Base-by-base conservation (phyloP, 2,888 invertebrate genomes). In the Eudasyphora cyanicolor region DNA sequence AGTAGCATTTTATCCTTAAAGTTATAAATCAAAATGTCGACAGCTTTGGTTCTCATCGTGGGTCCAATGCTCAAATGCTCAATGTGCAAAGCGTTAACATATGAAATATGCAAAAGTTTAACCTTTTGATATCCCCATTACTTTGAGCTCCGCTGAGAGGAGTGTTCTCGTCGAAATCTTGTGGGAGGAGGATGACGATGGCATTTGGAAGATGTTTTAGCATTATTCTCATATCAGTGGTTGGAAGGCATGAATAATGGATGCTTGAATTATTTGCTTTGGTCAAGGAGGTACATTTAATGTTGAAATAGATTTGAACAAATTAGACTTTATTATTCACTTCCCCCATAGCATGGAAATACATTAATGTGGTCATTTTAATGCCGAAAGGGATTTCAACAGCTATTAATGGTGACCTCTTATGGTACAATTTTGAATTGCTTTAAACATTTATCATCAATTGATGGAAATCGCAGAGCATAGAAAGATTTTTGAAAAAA, bases 1-100 rank as follows among this genome's bases (percentile, higher is more conserved):
- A 74, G 75, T 49, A 75, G 49, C 42, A 78, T 69, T 82, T 82
- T 84, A 82, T 84, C 79, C 79, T 77, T 73, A 71, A 84, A 76
- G 82, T 85, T 89, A 89, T 89, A 89, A 89, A 89, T 89, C 89
- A 89, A 88, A 87, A 87, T 85, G 87, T 87, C 89, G 87, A 88
- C 85, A 86, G 79, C 84, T 84, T 78, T 38, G 21, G 24, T 14
- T 10, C 42, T 12, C 35, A 14, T 12, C n/a, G 19, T 42, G 54
- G n/a, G 54, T 60, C 12, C 29, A 62, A 24, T 17, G 14, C 45
- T 27, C 27, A 60, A 17, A 62, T 54, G 73, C n/a, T n/a, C n/a
- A 77, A 57, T 82, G 73, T 87, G 86, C 87, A 87, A 88, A 88
- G 88, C 87, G 89, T 88, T 89, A 90, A 89, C 89, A 87, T 89